Evolutionary conservation across 2,888 invertebrate genomes (phyloP), one percentile per base, ranked within the genome.

Genomic region (Hemaris fuciformis): DNA sequence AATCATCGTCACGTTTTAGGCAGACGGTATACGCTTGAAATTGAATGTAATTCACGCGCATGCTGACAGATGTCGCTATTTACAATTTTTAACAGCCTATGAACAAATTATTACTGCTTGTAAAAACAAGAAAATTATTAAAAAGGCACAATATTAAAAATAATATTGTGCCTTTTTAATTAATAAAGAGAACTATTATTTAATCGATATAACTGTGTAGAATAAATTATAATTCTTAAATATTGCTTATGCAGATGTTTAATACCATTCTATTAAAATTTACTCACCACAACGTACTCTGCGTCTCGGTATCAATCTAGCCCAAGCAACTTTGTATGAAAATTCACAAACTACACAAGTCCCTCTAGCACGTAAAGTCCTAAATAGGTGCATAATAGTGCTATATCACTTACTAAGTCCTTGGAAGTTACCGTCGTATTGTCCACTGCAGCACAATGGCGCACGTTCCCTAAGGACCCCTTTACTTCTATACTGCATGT

Each of bases 401-500:
- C n/a, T n/a, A 23, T 56, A 22, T 61, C 34, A 34, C 43, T 34
- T n/a, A 61, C 34, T 57, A 61, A 57, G 22, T 61, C 57, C 27
- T 45, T 61, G 45, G 18, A 31, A 38, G 18, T 23, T 45, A n/a
- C 43, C 45, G 57, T 57, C 72, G 31, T 69, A 75, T 81, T 81
- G 79, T 79, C 69, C 67, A 62, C 60, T 48, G 59, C 61, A 66
- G 69, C 73, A 77, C 81, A 81, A 79, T 79, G 68, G 70, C 62
- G 64, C 43, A 45, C 41, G 31, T 57, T 75, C 79, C 68, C 80
- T 57, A 64, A 72, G 74, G 83, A 75, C 75, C 73, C 75, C 71
- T 75, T 76, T 70, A 71, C 77, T 74, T 74, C 75, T 74, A 75
- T 70, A 75, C 73, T 76, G 68, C 70, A 70, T 75, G 67, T 42